Evolutionary conservation across 30 jellyfish, hydroid and myxozoan species (phyloP).

Genomic region (Sanderia malayensis): DNA sequence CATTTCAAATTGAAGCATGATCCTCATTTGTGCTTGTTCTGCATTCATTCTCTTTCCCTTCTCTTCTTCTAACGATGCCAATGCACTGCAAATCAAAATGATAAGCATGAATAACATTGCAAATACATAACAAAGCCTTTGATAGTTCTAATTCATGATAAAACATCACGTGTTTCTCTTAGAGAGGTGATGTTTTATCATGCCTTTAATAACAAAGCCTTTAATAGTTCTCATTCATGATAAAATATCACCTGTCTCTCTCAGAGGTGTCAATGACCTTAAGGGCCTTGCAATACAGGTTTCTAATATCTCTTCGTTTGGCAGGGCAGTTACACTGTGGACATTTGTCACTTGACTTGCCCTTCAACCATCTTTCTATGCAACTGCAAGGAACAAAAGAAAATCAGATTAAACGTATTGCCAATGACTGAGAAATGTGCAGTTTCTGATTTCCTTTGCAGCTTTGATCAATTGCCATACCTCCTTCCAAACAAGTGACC

Average conservation of each 20-base stretch:
- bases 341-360: slow-evolving; percentile 66
- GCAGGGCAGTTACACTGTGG: slow-evolving; percentile 93
- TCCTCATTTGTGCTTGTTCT: slow-evolving; percentile 83
- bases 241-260: slow-evolving; percentile 71
- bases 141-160: neutral
- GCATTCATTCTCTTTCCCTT: slow-evolving; percentile 64
- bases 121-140: too few species aligned
- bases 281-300: slow-evolving; percentile 76
- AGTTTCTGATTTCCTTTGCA: too few species aligned
- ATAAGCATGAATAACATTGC: too few species aligned
- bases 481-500: slow-evolving; percentile 97
- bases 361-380: slow-evolving; percentile 91
- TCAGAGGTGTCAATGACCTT: slow-evolving; percentile 84
- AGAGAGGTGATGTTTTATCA: too few species aligned
- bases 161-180: too few species aligned
- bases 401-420: neutral
- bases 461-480: too few species aligned
- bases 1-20: slow-evolving; percentile 66
- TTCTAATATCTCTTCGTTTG: slow-evolving; percentile 76
- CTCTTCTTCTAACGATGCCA: slow-evolving; percentile 77
- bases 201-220: too few species aligned
- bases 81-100: slow-evolving; percentile 58
- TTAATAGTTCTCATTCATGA: too few species aligned
- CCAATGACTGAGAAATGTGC: too few species aligned
- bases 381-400: slow-evolving; percentile 49